These are phyloP conservation scores for Melanargia galathea DNA, from an alignment of 2,888 invertebrate species.

Conservation along the genomic window DNA sequence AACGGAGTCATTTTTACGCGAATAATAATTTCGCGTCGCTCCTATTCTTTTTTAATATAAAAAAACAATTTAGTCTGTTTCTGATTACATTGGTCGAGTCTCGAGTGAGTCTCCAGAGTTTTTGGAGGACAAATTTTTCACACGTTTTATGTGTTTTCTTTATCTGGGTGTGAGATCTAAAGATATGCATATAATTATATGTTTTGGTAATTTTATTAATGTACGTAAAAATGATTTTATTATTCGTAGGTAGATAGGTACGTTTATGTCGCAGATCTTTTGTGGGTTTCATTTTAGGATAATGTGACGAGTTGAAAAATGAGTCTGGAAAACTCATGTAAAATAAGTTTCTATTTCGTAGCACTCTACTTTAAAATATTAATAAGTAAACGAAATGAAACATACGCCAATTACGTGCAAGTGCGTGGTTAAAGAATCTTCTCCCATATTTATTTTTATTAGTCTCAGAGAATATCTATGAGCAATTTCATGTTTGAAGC, in stretches of 20 bases:
- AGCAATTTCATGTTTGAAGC: constrained; percentile 12
- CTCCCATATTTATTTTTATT: constrained; percentile 7
- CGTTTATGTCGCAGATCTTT: too few relatives aligned
- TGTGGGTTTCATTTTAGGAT: neutral
- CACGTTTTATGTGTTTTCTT: neutral
- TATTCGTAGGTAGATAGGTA: too few relatives aligned
- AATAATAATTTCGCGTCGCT: constrained; percentile 32
- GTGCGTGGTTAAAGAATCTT: neutral
- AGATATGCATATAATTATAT: too few relatives aligned
- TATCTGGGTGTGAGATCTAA: constrained; percentile 4
- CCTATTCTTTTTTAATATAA: constrained; percentile 27
- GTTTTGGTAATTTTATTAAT: constrained; percentile 9
- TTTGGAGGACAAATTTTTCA: neutral
- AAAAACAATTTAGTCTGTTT: constrained; percentile 23
- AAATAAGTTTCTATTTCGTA: neutral
- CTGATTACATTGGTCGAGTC: neutral
- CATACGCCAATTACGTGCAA: neutral
- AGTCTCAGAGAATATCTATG: constrained; percentile 4
- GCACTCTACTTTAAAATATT: neutral
- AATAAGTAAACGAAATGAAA: neutral
- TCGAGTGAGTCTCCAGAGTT: too few relatives aligned
- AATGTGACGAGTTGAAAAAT: too few relatives aligned
- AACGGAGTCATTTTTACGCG: constrained; percentile 37
- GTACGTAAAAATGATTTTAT: too few relatives aligned
- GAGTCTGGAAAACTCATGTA: too few relatives aligned